A percentile compares a stretch with the other conserved stretches of the same genome.
Evolutionary conservation across 2,888 invertebrate species (phyloP).

Genomic region (Ornithoptera priamus): DNA sequence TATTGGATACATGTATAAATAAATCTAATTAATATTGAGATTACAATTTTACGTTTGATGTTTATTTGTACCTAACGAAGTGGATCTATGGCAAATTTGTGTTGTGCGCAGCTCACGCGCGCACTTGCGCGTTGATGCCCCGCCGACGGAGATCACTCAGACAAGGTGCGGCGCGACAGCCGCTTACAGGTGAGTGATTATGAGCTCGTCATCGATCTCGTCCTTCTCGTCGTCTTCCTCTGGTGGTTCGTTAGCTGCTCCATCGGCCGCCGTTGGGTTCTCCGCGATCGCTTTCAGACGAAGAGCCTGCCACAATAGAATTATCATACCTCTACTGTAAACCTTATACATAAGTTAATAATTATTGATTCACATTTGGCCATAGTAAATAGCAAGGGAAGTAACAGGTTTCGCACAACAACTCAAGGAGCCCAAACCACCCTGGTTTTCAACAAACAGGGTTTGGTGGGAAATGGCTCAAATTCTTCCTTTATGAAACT

Average conservation of each 20-base stretch:
- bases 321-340: too few relatives aligned
- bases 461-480: too few relatives aligned
- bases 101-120: constrained; percentile 19
- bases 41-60: constrained; percentile 37
- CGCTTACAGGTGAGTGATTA: constrained; percentile 88
- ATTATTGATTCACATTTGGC: too few relatives aligned
- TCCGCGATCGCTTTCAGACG: constrained; percentile 87
- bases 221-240: constrained; percentile 94
- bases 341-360: too few relatives aligned
- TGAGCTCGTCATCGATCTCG: constrained; percentile 93
- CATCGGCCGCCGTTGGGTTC: constrained; percentile 81
- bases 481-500: too few relatives aligned
- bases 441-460: too few relatives aligned
- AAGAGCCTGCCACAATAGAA: constrained; percentile 59
- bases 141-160: constrained; percentile 13
- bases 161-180: background rate
- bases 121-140: constrained; percentile 10
- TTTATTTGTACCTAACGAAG: constrained; percentile 42
- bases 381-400: too few relatives aligned
- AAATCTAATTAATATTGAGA: constrained; percentile 56
- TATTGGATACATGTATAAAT: constrained; percentile 55
- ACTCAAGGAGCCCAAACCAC: too few relatives aligned
- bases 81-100: constrained; percentile 41
- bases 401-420: too few relatives aligned
- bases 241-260: constrained; percentile 83